phyloP scores from a whole-genome alignment of 1,140 invertebrate species.

The Drosophila watanabei region DNA sequence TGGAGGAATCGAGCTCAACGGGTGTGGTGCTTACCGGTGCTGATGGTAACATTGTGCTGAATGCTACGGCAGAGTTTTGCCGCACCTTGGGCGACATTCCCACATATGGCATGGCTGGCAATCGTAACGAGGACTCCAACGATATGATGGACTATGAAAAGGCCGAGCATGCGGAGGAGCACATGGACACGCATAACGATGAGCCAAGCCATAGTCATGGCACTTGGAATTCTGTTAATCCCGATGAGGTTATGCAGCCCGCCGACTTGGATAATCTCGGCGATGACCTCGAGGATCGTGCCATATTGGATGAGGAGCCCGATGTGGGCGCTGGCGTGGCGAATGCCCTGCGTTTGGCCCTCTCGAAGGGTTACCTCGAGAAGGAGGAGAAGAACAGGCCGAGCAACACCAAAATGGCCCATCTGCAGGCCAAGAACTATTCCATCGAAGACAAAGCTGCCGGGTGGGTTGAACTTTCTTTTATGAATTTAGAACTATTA shows the following conservation, averaged over 20 bases:
- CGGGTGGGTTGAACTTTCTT: conserved; percentile 86
- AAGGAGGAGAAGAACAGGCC: conserved; percentile 91
- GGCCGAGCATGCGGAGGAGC: conserved; percentile 64
- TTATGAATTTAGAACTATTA: neutral
- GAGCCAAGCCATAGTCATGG: conserved; percentile 70
- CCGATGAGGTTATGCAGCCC: conserved; percentile 81
- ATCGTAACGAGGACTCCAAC: conserved; percentile 93
- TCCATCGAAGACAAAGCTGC: conserved; percentile 98
- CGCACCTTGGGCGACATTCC: conserved; percentile 98
- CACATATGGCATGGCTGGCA: conserved; percentile 95
- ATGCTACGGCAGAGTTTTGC: conserved; percentile 98
- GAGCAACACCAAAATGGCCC: conserved; percentile 90
- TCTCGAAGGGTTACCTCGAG: conserved; percentile 98
- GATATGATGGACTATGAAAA: conserved; percentile 89
- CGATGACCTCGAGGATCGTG: conserved; percentile 87
- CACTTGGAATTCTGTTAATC: conserved; percentile 87
- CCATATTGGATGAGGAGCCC: conserved; percentile 97
- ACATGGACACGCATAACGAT: conserved; percentile 56
- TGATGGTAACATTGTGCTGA: conserved; percentile 91
- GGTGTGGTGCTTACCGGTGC: conserved; percentile 36
- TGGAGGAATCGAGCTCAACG: conserved; percentile 57
- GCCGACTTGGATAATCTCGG: conserved; percentile 77
- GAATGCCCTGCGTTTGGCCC: conserved; percentile 95
- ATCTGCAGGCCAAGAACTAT: conserved; percentile 95
- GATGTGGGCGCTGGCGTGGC: conserved; percentile 96